Percentiles rank a stretch among this genome's conserved stretches.
Evolutionary conservation across 2,797 vertebrate genomes (phyloP).

Genomic region (Sebastes vulpes): DNA sequence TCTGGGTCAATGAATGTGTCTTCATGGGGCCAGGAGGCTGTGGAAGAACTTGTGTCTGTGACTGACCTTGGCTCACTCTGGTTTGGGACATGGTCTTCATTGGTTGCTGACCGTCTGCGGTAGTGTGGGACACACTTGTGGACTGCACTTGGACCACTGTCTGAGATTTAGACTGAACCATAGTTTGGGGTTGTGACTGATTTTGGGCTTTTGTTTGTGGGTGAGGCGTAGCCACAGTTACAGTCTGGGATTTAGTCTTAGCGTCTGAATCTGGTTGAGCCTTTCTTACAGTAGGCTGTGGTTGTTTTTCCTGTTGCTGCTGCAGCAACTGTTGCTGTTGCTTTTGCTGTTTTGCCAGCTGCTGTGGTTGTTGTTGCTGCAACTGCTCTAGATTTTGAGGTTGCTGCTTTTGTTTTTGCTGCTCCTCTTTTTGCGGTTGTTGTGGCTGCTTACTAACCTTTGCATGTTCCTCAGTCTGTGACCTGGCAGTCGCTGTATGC

Average conservation of each 20-base stretch:
- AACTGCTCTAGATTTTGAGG: not conserved
- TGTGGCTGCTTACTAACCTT: not conserved
- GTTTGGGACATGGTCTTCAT: slow-evolving; percentile 16
- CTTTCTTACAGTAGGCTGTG: not conserved
- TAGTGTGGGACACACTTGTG: slow-evolving; percentile 10
- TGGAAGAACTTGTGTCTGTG: slow-evolving; percentile 18
- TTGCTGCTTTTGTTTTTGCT: slow-evolving; percentile 31
- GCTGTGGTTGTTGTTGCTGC: not conserved
- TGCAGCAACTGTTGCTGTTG: slow-evolving; percentile 2
- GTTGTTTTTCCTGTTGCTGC: slow-evolving; percentile 11
- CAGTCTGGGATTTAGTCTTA: slow-evolving; percentile 21
- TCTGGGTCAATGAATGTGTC: slow-evolving; percentile 12
- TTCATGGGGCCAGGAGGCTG: slow-evolving; percentile 15
- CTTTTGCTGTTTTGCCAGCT: slow-evolving; percentile 8
- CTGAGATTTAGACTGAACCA: slow-evolving; percentile 33
- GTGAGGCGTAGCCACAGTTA: slow-evolving; percentile 21
- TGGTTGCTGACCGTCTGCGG: slow-evolving; percentile 22
- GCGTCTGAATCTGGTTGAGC: slow-evolving; percentile 17
- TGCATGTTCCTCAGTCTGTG: slow-evolving; percentile 13
- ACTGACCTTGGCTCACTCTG: slow-evolving; percentile 25
- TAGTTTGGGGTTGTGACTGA: slow-evolving; percentile 29
- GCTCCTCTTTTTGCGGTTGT: slow-evolving; percentile 12
- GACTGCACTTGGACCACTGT: slow-evolving; percentile 12
- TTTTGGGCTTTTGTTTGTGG: slow-evolving; percentile 26
- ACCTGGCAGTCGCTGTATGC: not conserved